These are phyloP conservation scores for Megaceryle maxima DNA, from an alignment of 2,113 vertebrate species.

Conservation along the genomic window DNA sequence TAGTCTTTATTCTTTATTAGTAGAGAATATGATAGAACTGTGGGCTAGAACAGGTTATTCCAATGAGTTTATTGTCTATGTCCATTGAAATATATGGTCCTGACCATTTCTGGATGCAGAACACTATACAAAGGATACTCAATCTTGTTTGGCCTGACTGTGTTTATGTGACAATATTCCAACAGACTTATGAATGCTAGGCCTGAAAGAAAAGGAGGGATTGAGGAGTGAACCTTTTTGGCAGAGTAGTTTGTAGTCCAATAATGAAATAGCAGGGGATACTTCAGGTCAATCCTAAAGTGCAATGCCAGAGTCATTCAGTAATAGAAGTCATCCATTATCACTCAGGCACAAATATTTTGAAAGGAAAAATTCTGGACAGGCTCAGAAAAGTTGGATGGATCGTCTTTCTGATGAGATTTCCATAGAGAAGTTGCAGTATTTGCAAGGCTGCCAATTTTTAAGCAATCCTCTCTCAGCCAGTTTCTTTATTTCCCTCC, in stretches of 20 bases:
- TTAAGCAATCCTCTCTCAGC: constrained; percentile 52
- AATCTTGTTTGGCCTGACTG: background rate
- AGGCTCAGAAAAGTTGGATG: constrained; percentile 26
- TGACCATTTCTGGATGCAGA: background rate
- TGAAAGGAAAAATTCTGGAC: constrained; percentile 25
- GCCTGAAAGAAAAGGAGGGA: background rate
- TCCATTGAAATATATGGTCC: background rate
- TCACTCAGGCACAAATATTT: constrained; percentile 43
- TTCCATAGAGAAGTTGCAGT: constrained; percentile 47
- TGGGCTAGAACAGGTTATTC: background rate
- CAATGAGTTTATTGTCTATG: background rate
- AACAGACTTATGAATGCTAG: background rate
- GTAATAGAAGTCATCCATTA: constrained; percentile 29
- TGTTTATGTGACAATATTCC: background rate
- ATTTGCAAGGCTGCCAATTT: constrained; percentile 55
- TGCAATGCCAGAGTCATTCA: background rate
- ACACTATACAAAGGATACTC: background rate
- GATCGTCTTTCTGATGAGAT: constrained; percentile 40
- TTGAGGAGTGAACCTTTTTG: background rate
- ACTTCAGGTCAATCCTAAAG: constrained; percentile 20
- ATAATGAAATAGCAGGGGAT: background rate
- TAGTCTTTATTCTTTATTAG: background rate
- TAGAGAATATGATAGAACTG: background rate
- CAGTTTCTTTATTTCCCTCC: constrained; percentile 3
- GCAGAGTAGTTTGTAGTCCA: background rate